phyloP scores from a whole-genome alignment of 2,113 vertebrate species.

The Kryptolebias marmoratus region DNA sequence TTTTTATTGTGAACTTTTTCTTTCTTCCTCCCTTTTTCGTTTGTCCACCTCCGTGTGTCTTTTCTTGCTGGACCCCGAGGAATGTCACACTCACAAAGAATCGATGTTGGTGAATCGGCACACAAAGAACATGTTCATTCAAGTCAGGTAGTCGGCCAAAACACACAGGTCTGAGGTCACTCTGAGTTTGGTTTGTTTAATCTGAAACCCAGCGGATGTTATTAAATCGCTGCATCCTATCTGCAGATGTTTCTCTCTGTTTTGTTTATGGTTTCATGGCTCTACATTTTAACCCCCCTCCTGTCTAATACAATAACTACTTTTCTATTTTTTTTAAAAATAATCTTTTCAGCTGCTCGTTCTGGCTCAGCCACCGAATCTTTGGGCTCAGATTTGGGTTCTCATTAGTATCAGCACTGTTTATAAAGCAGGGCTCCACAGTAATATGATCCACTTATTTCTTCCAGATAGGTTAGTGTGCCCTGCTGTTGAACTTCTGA shows the following conservation, averaged over 20 bases:
- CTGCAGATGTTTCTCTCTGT: slow-evolving; percentile 21
- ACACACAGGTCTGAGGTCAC: slow-evolving; percentile 26
- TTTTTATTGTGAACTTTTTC: slow-evolving; percentile 22
- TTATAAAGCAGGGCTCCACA: slow-evolving; percentile 45
- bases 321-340: not conserved
- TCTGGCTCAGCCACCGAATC: not conserved
- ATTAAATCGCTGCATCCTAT: slow-evolving; percentile 24
- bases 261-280: not conserved
- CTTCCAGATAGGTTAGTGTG: slow-evolving; percentile 21
- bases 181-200: slow-evolving; percentile 41
- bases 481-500: slow-evolving; percentile 50
- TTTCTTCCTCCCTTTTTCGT: slow-evolving; percentile 18
- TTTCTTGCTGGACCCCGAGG: slow-evolving; percentile 56
- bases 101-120: slow-evolving; percentile 55
- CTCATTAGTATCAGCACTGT: slow-evolving; percentile 33
- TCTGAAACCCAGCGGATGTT: slow-evolving; percentile 37
- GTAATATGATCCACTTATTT: slow-evolving; percentile 42
- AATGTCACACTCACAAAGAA: slow-evolving; percentile 70
- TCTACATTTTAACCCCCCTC: not conserved
- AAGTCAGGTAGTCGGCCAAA: slow-evolving; percentile 43
- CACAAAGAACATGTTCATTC: slow-evolving; percentile 66
- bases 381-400: slow-evolving; percentile 26
- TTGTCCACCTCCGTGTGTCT: slow-evolving; percentile 10
- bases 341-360: not conserved
- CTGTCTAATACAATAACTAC: not conserved